Conservation (phyloP, 2,888 invertebrate genomes). For the Diabrotica balteata region DNA sequence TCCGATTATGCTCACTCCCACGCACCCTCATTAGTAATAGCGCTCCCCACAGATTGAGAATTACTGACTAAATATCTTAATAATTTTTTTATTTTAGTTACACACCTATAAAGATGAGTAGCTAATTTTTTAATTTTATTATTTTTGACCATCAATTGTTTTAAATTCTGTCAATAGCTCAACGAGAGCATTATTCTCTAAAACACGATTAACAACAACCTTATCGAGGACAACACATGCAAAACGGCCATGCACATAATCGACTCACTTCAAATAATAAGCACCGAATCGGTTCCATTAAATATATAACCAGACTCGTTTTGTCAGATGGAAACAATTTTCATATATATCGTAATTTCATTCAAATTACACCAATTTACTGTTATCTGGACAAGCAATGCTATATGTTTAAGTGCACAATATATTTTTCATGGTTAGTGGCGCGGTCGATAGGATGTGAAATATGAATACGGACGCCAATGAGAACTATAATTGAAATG, state of each 20-base stretch:
- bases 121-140: no score
- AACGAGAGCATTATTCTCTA: no score
- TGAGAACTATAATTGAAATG: conserved; percentile 18
- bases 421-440: conserved; percentile 21
- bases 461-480: conserved; percentile 22
- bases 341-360: conserved; percentile 26
- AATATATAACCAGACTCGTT: conserved; percentile 9
- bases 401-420: conserved; percentile 23
- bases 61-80: no score
- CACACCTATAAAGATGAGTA: no score
- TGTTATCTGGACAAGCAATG: conserved; percentile 19
- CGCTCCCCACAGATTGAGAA: no score
- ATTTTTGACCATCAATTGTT: no score
- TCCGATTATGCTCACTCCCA: no score
- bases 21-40: no score
- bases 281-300: background rate
- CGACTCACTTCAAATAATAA: background rate
- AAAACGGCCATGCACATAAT: background rate
- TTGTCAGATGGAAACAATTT: conserved; percentile 24
- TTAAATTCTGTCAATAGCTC: no score
- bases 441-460: conserved; percentile 22
- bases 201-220: no score
- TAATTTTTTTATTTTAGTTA: no score
- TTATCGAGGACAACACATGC: background rate
- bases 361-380: conserved; percentile 28